Evolutionary conservation across 2,113 vertebrate species (phyloP), one percentile per base, ranked within the genome.

Genomic region (Cryptomyrus ogoouensis): DNA sequence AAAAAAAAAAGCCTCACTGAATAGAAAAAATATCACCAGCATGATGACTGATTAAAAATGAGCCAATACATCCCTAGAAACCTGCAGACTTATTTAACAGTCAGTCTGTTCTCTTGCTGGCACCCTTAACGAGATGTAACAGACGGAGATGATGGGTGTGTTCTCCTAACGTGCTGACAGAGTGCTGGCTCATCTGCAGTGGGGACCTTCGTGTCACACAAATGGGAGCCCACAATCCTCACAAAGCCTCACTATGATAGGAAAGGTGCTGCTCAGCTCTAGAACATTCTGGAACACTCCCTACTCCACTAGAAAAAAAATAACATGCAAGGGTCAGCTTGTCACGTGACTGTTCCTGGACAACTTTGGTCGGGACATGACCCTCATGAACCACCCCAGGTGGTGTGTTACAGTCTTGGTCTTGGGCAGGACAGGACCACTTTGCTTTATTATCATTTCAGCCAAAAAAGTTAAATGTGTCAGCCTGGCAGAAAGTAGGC

Each of bases 31-130:
- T 80, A 80, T 42, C 74, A 80, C 74, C 74, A 80, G 74, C 15
- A 80, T 80, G 74, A 12, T n/a, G n/a, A 84, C 21, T 84, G 83
- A 84, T 84, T 84, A 84, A n/a, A 84, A 46, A n/a, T 21, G 19
- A 24, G 21, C 83, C 44, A 84, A 80, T 21, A 39, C 35, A 80
- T 35, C 31, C 70, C 27, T 6, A 77, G 3, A 31, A 13, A 39
- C 27, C 70, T 7, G 31, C 15, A 42, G 35, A 80, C 27, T 80
- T 70, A 70, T 31, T 70, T 80, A 80, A 42, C 70, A 77, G 74
- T 80, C 74, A 80, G 74, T 35, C 35, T 42, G 74, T 17, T 80
- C 12, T 80, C 35, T 42, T 5, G 27, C 74, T 19, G 15, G 13
- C 31, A 7, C 31, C 74, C 35, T 42, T 35, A 39, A 42, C 70